Conservation (phyloP, 2,113 vertebrate genomes). For the Parus major region DNA sequence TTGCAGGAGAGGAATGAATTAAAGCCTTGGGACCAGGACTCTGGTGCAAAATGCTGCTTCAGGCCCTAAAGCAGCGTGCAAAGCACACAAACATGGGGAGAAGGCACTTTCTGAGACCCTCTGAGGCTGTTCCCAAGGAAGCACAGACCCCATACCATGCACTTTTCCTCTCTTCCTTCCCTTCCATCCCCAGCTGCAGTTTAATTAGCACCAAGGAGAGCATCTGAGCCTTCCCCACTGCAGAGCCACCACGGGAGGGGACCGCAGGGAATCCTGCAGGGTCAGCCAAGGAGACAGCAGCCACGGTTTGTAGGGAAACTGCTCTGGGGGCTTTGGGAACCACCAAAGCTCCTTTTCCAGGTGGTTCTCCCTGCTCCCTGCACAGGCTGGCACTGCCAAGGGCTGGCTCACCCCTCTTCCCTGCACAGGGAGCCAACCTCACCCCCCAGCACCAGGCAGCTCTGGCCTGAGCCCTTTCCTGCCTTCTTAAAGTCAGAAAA, state of each 20-base stretch:
- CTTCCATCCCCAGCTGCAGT: not conserved
- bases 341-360: not conserved
- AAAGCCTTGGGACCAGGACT: not conserved
- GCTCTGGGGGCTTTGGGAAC: not conserved
- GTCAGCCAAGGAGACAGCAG: not conserved
- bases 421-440: not conserved
- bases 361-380: not conserved
- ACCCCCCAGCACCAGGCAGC: not conserved
- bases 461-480: not conserved
- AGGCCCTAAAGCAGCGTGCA: not conserved
- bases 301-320: not conserved
- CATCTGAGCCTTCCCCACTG: not conserved
- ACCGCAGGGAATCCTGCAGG: not conserved
- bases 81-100: not conserved
- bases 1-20: not conserved
- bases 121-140: not conserved
- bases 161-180: not conserved
- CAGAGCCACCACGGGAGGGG: not conserved
- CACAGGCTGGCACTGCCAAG: not conserved
- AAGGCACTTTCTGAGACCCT: not conserved
- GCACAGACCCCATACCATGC: not conserved
- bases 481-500: not conserved
- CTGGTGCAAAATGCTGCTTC: not conserved
- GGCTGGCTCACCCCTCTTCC: not conserved
- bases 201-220: not conserved